phyloP scores from a whole-genome alignment of 2,797 vertebrate species.

The Acanthurus leucopareius region DNA sequence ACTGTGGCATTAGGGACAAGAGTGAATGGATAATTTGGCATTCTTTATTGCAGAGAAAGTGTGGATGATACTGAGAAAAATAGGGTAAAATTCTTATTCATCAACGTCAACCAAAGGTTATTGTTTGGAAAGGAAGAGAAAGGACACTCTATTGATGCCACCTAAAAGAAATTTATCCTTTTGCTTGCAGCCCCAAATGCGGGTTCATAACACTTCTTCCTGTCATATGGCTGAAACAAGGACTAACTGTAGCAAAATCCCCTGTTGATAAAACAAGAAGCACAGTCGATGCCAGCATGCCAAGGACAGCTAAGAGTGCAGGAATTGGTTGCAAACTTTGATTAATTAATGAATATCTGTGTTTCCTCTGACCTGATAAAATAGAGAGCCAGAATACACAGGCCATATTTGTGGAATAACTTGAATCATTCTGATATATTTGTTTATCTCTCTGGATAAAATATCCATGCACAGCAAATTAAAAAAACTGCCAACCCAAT shows the following conservation, averaged over 20 bases:
- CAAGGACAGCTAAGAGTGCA: conserved; percentile 17
- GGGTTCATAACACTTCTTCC: conserved; percentile 13
- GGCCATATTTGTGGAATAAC: background rate
- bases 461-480: background rate
- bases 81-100: background rate
- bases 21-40: conserved; percentile 11
- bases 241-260: conserved; percentile 12
- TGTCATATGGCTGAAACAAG: conserved; percentile 33
- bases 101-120: conserved; percentile 13
- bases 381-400: background rate
- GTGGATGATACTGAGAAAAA: background rate
- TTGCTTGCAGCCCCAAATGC: conserved; percentile 1
- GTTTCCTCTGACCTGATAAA: conserved; percentile 3
- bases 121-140: background rate
- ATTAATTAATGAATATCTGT: background rate
- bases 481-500: background rate
- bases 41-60: conserved; percentile 17
- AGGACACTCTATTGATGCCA: conserved; percentile 13
- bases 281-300: conserved; percentile 22
- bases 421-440: conserved; percentile 2
- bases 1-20: conserved; percentile 15
- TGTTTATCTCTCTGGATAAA: background rate
- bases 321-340: background rate
- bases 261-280: conserved; percentile 6
- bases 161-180: conserved; percentile 7